A percentile compares a stretch with the other conserved stretches of the same genome.
These are phyloP conservation scores for Caracal caracal DNA, from an alignment of 2,113 vertebrate species.

Conservation along the genomic window DNA sequence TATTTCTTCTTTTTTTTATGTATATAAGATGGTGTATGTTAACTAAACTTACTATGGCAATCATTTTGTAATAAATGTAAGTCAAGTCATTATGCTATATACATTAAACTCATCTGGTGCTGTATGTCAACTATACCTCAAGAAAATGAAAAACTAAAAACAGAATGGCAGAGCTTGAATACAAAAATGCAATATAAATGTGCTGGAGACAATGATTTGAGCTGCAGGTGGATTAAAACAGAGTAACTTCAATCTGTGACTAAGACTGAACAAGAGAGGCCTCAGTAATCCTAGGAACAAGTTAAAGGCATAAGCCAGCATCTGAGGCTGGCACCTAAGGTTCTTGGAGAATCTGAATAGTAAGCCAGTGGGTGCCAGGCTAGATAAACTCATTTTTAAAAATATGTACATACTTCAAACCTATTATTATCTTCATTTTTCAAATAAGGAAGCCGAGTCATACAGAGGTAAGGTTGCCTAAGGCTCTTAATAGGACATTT, in stretches of 20 bases:
- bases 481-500: not conserved
- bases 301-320: not conserved
- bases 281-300: not conserved
- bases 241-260: not conserved
- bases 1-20: not conserved
- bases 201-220: not conserved
- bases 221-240: not conserved
- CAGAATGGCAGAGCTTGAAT: not conserved
- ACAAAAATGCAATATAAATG: not conserved
- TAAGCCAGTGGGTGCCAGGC: not conserved
- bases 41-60: too few species aligned
- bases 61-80: too few species aligned
- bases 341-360: not conserved
- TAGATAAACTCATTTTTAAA: not conserved
- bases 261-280: not conserved
- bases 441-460: slow-evolving; percentile 16
- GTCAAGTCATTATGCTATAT: not conserved
- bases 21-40: not conserved
- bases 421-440: not conserved
- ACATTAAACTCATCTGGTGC: not conserved
- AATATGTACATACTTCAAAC: not conserved
- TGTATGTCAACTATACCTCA: not conserved
- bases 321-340: not conserved
- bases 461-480: not conserved
- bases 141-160: not conserved